phyloP scores from a whole-genome alignment of 2,888 invertebrate genomes.

The Osmoderma eremita region DNA sequence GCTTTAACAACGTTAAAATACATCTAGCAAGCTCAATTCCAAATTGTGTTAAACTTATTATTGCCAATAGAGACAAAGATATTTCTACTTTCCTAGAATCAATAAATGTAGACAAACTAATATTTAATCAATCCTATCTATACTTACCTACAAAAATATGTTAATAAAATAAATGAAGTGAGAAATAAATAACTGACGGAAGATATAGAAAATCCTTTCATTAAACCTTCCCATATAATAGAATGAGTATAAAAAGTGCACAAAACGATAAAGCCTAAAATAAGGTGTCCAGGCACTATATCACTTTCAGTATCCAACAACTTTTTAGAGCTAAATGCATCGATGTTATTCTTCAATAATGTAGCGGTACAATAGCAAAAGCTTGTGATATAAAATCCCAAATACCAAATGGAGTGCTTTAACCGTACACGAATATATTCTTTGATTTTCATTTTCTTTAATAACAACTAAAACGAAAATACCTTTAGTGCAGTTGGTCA shows the following conservation, averaged over 20 bases:
- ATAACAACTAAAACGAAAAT: conserved; percentile 52
- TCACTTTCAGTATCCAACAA: conserved; percentile 47
- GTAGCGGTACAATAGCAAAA: conserved; percentile 56
- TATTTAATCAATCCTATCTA: background rate
- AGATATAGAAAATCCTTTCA: conserved; percentile 48
- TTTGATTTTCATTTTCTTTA: conserved; percentile 55
- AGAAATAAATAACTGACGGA: conserved; percentile 52
- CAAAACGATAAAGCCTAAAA: conserved; percentile 56
- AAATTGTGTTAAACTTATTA: conserved; percentile 48
- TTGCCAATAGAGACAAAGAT: conserved; percentile 47
- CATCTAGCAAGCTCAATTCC: conserved; percentile 47
- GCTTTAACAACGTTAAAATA: conserved; percentile 44
- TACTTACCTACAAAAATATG: conserved; percentile 50
- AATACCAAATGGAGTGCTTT: conserved; percentile 56
- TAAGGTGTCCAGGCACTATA: conserved; percentile 51
- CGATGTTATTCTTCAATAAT: conserved; percentile 53
- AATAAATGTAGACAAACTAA: background rate
- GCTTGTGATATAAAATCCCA: conserved; percentile 56
- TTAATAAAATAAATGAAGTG: conserved; percentile 51
- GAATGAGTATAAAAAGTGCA: conserved; percentile 57
- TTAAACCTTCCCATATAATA: conserved; percentile 55
- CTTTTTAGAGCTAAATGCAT: conserved; percentile 51
- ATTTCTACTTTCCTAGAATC: conserved; percentile 50
- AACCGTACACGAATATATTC: conserved; percentile 55
- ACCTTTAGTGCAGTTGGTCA: background rate